These are phyloP conservation scores for Trachelipus rathkii DNA, from an alignment of 1,140 invertebrate genomes.

Conservation along the genomic window DNA sequence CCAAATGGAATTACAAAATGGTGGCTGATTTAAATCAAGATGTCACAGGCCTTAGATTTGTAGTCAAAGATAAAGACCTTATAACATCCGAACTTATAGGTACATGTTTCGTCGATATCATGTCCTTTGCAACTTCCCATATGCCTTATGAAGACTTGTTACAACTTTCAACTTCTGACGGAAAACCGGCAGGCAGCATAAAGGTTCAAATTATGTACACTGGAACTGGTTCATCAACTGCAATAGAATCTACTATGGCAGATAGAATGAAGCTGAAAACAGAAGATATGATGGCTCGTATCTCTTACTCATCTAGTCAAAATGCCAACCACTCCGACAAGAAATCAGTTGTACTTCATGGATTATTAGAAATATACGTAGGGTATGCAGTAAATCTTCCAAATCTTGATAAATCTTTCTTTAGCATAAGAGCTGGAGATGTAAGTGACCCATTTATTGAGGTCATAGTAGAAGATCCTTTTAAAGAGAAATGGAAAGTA, in stretches of 20 bases:
- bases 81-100: conserved; percentile 18
- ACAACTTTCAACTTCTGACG: conserved; percentile 26
- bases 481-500: conserved; percentile 40
- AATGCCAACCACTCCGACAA: conserved; percentile 18
- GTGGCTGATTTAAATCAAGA: conserved; percentile 37
- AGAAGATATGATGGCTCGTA: conserved; percentile 25
- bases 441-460: conserved; percentile 41
- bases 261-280: conserved; percentile 29
- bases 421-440: conserved; percentile 39
- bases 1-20: conserved; percentile 40
- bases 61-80: conserved; percentile 26
- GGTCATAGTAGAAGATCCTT: conserved; percentile 33
- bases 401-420: conserved; percentile 41
- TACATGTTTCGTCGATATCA: conserved; percentile 13
- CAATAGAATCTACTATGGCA: conserved; percentile 17
- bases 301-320: conserved; percentile 23
- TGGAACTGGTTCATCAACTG: not conserved
- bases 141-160: conserved; percentile 20
- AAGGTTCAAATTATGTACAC: conserved; percentile 21
- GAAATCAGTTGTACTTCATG: conserved; percentile 37
- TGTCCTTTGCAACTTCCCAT: conserved; percentile 22
- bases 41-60: conserved; percentile 36
- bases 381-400: conserved; percentile 36
- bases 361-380: conserved; percentile 30
- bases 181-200: conserved; percentile 28